These are phyloP conservation scores for Laticauda colubrina DNA, from an alignment of 2,113 vertebrate species.

Conservation along the genomic window DNA sequence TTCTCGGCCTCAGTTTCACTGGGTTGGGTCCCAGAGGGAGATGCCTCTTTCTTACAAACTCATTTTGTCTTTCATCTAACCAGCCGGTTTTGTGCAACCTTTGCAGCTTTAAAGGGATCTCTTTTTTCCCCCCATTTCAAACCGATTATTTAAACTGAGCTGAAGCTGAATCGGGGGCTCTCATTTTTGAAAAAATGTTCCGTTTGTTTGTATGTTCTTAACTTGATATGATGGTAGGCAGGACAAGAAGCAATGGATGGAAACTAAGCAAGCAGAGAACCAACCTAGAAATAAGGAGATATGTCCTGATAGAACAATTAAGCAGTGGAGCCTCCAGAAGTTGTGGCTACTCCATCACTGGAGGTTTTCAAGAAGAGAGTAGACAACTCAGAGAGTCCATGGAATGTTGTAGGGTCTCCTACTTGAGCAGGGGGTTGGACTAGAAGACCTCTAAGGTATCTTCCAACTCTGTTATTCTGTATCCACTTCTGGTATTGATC, in stretches of 20 bases:
- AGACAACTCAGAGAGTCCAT: no score
- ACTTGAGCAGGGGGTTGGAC: not conserved
- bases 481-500: not conserved
- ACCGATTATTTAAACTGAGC: not conserved
- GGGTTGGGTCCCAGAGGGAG: not conserved
- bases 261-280: not conserved
- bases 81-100: not conserved
- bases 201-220: not conserved
- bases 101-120: not conserved
- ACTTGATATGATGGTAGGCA: not conserved
- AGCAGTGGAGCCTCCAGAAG: no score
- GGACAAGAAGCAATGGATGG: not conserved
- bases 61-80: not conserved
- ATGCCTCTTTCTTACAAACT: not conserved
- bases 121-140: not conserved
- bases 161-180: not conserved
- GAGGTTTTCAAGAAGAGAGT: not conserved
- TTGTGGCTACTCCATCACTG: not conserved
- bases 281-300: not conserved
- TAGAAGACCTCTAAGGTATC: not conserved
- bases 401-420: not conserved
- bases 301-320: not conserved
- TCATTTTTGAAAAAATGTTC: not conserved
- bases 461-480: not conserved
- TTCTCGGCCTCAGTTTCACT: not conserved